Conservation (phyloP, 2,113 vertebrate species). For the Phyllostomus discolor region DNA sequence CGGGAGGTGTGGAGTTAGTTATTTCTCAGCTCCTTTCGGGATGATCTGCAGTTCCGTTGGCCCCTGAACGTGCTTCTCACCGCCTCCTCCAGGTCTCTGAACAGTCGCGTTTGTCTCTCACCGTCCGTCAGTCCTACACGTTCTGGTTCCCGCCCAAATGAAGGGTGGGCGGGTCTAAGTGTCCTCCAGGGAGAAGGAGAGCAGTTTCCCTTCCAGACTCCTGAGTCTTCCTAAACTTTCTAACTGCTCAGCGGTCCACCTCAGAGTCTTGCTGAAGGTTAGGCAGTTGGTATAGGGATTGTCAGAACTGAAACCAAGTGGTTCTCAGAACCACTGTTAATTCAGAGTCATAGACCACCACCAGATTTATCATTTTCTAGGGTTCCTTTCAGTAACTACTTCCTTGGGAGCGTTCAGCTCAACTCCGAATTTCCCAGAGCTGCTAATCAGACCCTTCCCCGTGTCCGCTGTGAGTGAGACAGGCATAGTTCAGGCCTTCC, state of each 20-base stretch:
- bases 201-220: not conserved
- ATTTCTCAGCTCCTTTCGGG: not conserved
- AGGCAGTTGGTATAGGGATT: not conserved
- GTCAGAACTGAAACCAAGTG: not conserved
- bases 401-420: not conserved
- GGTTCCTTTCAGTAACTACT: not conserved
- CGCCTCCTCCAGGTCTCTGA: not conserved
- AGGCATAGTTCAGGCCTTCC: conserved; percentile 61
- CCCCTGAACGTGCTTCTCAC: not conserved
- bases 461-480: conserved; percentile 53
- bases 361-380: not conserved
- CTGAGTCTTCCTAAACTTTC: not conserved
- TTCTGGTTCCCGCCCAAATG: not conserved
- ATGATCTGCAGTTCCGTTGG: not conserved
- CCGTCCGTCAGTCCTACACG: not conserved
- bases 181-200: not conserved
- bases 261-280: not conserved
- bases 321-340: not conserved
- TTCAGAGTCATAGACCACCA: not conserved
- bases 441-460: conserved; percentile 55
- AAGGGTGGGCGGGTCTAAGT: not conserved
- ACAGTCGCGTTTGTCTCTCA: not conserved
- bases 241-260: not conserved
- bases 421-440: not conserved
- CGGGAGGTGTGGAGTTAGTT: not conserved